These are phyloP conservation scores for Rhizomys pruinosus DNA, from an alignment of 2,113 vertebrate genomes.

Conservation along the genomic window DNA sequence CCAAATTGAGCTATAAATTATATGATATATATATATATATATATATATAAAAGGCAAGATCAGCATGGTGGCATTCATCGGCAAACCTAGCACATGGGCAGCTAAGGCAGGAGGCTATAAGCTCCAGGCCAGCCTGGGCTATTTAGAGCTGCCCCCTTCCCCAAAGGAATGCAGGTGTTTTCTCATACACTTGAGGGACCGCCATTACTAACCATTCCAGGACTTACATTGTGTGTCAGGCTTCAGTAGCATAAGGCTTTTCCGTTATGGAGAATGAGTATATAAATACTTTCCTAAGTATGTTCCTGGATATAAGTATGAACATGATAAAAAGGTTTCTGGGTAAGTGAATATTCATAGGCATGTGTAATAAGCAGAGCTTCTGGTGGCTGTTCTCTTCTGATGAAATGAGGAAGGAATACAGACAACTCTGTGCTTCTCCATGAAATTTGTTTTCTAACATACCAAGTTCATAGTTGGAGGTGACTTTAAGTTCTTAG, in stretches of 20 bases:
- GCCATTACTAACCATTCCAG: not conserved
- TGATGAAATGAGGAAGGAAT: not conserved
- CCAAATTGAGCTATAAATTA: not conserved
- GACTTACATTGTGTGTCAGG: not conserved
- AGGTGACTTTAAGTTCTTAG: constrained; percentile 46
- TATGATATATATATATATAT: too few relatives aligned
- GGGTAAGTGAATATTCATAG: constrained; percentile 16
- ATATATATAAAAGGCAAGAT: not conserved
- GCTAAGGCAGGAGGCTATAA: not conserved
- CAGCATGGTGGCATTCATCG: not conserved
- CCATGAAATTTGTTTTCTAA: constrained; percentile 52
- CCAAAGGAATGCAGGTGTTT: not conserved
- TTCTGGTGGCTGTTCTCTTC: not conserved
- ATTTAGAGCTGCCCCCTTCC: too few relatives aligned
- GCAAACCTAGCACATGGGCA: not conserved
- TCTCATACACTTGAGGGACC: not conserved
- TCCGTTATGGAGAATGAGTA: not conserved
- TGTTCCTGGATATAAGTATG: not conserved
- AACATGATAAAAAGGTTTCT: not conserved
- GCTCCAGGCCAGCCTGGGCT: not conserved
- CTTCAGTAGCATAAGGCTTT: not conserved
- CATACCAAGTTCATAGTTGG: not conserved
- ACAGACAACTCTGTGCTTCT: constrained; percentile 5
- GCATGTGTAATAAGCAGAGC: constrained; percentile 20
- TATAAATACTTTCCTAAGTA: not conserved